A percentile compares a stretch with the other conserved stretches of the same genome.
Evolutionary conservation across 2,888 invertebrate species (phyloP).

Genomic region (Notodonta dromedarius): DNA sequence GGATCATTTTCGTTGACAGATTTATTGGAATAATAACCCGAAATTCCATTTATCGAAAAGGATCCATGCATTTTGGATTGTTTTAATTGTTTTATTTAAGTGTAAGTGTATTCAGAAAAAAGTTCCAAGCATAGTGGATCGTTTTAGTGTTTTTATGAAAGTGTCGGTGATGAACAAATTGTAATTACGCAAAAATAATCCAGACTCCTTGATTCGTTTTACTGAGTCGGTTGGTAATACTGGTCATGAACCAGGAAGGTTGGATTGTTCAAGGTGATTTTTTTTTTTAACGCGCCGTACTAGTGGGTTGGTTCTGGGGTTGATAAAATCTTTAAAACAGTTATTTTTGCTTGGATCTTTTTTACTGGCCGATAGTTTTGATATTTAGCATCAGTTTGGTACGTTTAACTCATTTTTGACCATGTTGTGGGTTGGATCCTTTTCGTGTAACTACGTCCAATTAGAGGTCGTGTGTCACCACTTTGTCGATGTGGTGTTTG

Average conservation of each 20-base stretch:
- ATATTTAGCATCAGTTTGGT: constrained; percentile 8
- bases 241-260: too few relatives aligned
- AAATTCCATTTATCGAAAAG: constrained; percentile 6
- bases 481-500: too few relatives aligned
- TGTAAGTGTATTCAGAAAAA: constrained; percentile 6
- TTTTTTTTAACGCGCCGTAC: constrained; percentile 4
- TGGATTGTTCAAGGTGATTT: too few relatives aligned
- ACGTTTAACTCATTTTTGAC: constrained; percentile 5
- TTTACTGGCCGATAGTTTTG: constrained; percentile 13
- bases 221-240: too few relatives aligned
- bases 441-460: too few relatives aligned
- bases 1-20: too few relatives aligned
- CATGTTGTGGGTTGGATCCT: constrained; percentile 8
- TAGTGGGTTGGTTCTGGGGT: constrained; percentile 11
- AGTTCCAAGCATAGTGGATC: constrained; percentile 13
- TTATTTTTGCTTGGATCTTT: constrained; percentile 11
- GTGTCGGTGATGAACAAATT: not conserved
- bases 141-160: constrained; percentile 13
- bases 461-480: too few relatives aligned
- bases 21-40: too few relatives aligned
- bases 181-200: too few relatives aligned
- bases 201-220: too few relatives aligned
- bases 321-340: constrained; percentile 9
- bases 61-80: constrained; percentile 5
- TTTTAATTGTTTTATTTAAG: constrained; percentile 8